phyloP scores from a whole-genome alignment of 2,888 invertebrate genomes.

The Acanthosoma haemorrhoidale region DNA sequence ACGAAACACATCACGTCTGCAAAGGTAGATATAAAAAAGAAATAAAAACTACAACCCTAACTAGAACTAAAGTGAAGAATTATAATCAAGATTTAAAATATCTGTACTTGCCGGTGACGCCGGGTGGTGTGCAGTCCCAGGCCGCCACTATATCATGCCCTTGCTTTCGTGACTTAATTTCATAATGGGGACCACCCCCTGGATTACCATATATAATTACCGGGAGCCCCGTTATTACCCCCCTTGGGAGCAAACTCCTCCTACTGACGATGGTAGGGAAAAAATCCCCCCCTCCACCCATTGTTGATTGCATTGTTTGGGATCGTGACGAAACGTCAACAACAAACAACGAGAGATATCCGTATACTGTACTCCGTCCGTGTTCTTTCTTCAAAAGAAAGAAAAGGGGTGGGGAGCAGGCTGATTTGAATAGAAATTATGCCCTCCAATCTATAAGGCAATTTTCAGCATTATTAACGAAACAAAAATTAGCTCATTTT shows the following conservation, averaged over 20 bases:
- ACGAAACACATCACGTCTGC: too few species aligned
- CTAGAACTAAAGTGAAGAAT: too few species aligned
- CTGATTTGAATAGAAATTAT: conserved; percentile 12
- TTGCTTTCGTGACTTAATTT: conserved; percentile 31
- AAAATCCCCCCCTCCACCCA: background rate
- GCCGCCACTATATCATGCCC: conserved; percentile 26
- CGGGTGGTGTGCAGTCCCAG: conserved; percentile 17
- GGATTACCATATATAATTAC: conserved; percentile 30
- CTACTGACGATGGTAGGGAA: background rate
- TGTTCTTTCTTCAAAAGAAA: too few species aligned
- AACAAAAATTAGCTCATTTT: conserved; percentile 4
- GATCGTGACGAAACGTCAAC: background rate
- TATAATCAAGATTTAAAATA: background rate
- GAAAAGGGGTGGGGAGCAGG: too few species aligned
- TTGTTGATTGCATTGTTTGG: too few species aligned
- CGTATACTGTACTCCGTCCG: too few species aligned
- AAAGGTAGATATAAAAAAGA: too few species aligned
- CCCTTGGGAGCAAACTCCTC: background rate
- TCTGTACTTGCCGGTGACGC: too few species aligned
- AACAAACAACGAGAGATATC: background rate
- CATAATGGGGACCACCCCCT: conserved; percentile 22
- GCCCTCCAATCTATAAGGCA: background rate
- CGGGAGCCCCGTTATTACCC: conserved; percentile 22
- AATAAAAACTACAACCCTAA: too few species aligned
- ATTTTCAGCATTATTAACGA: background rate